A percentile compares a stretch with the other conserved stretches of the same genome.
Conservation (phyloP, 2,888 invertebrate genomes). For the Chymomyza fuscimana region DNA sequence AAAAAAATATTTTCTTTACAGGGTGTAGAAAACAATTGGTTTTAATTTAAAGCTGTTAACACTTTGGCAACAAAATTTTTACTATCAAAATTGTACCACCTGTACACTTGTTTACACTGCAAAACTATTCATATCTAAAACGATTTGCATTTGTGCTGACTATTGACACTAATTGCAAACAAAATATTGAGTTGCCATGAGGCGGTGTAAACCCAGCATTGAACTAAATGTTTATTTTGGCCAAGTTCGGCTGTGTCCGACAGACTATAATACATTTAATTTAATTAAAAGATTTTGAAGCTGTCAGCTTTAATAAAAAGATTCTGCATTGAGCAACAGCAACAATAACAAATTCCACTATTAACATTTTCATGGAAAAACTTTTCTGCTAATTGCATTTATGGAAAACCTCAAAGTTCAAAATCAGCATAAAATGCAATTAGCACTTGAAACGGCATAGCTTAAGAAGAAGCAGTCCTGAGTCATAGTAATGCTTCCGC, state of each 20-base stretch:
- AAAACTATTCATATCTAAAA: too few species aligned
- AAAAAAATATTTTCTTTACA: too few species aligned
- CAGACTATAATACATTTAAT: constrained; percentile 36
- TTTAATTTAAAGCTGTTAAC: too few species aligned
- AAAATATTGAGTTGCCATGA: too few species aligned
- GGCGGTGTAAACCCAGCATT: too few species aligned
- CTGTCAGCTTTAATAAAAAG: constrained; percentile 25
- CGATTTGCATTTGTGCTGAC: too few species aligned
- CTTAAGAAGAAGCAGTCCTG: constrained; percentile 10
- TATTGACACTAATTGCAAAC: too few species aligned
- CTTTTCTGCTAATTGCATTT: constrained; percentile 59
- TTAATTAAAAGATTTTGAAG: constrained; percentile 43
- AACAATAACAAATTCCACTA: constrained; percentile 32
- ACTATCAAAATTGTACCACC: too few species aligned
- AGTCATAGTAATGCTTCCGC: not conserved
- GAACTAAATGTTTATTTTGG: too few species aligned
- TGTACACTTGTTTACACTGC: too few species aligned
- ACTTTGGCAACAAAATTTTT: too few species aligned
- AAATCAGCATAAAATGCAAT: constrained; percentile 59
- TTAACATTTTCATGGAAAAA: constrained; percentile 54
- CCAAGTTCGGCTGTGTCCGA: not conserved
- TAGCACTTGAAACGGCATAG: constrained; percentile 51
- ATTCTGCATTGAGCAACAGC: constrained; percentile 8
- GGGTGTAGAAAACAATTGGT: too few species aligned
- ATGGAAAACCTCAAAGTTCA: constrained; percentile 50